Evolutionary conservation across 1,140 invertebrate species (phyloP), one percentile per base, ranked within the genome.

Genomic region (Magallana angulata): DNA sequence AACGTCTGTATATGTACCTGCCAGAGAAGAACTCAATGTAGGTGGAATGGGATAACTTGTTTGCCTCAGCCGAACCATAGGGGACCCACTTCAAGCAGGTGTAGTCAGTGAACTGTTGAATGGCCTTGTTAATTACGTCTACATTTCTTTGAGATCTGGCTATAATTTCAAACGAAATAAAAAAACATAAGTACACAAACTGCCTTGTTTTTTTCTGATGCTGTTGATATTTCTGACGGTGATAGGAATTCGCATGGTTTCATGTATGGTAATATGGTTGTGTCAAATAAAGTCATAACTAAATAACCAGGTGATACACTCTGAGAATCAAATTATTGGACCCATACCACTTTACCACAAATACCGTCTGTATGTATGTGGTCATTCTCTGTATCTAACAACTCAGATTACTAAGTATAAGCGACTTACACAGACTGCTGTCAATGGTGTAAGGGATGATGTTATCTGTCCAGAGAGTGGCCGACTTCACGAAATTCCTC

Each of bases 11-110:
- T 48, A 2, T 48, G 9, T 76, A 76, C 68, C 24, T 30, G 24
- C 68, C 68, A 1, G 68, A 76, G 11, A 76, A 76, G 68, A 76
- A 76, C 68, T 76, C 68, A 30, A 76, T 76, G 24, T 76, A 76
- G 18, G 68, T 12, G 36, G 18, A 11, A 76, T 76, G 24, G 24
- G 68, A 30, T 12, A 11, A 3, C 14, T 76, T 76, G 18, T 30
- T 9, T 4, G 68, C 68, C 9, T 76, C 68, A 5, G 30, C 14
- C 11, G 68, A 76, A 24, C 24, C 68, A 12, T 36, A 4, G 9
- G 30, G 68, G 3, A 76, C 68, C 68, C 68, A 76, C 36, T 76
- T 76, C 24, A 76, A 76, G 24, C 68, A 76, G 11, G 68, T 76
- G 68, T 76, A 76, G 68, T 76, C 68, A 0, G 24, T 24, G 30